phyloP scores from a whole-genome alignment of 2,113 vertebrate species.

The Phyllostomus discolor region DNA sequence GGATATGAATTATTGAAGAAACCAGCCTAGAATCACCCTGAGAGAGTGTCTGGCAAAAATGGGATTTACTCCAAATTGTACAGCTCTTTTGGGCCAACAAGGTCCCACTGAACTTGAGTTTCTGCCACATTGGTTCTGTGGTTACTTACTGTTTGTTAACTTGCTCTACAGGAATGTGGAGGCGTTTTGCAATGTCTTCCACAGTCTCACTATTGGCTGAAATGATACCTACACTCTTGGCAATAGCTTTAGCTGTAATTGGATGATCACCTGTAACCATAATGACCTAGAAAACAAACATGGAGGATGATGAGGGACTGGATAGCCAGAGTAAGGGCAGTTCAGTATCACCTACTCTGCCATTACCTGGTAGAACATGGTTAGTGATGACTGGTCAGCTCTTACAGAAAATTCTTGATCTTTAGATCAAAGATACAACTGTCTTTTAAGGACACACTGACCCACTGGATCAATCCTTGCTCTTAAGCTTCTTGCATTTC shows the following conservation, averaged over 20 bases:
- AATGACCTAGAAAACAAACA: conserved; percentile 78
- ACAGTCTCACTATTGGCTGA: conserved; percentile 84
- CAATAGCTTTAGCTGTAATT: conserved; percentile 87
- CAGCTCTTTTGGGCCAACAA: not conserved
- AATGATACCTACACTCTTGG: conserved; percentile 86
- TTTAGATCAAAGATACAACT: not conserved
- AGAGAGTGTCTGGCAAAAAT: not conserved
- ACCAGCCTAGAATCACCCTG: not conserved
- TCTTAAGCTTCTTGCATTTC: not conserved
- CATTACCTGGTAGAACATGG: not conserved
- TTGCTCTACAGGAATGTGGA: conserved; percentile 80
- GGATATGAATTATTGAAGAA: not conserved
- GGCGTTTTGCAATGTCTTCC: conserved; percentile 86
- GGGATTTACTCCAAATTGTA: not conserved
- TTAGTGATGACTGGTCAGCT: not conserved
- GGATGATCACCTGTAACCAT: conserved; percentile 88
- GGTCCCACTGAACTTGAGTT: not conserved
- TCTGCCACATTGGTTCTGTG: fast-evolving
- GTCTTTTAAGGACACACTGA: not conserved
- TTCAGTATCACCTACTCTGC: not conserved
- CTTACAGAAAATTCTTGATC: not conserved
- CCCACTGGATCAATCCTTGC: not conserved
- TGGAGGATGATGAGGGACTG: not conserved
- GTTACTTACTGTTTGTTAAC: conserved; percentile 83
- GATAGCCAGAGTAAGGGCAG: not conserved